phyloP scores from a whole-genome alignment of 2,113 vertebrate species.

The Pterophyllum scalare region DNA sequence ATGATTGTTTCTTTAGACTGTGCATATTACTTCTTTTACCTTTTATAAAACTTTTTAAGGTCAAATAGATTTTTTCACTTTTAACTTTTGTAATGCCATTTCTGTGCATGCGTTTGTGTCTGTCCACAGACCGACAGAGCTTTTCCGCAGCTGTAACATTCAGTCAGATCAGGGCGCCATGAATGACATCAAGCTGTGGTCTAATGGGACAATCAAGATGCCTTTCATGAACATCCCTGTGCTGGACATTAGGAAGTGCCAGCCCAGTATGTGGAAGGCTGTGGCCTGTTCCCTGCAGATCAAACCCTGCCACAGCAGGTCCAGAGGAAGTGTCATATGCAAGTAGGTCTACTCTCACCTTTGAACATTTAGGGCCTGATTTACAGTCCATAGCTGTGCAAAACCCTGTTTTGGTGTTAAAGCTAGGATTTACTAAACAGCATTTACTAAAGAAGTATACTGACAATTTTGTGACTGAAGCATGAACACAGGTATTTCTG shows the following conservation, averaged over 20 bases:
- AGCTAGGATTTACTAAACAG: too few species aligned
- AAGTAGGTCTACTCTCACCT: conserved; percentile 83
- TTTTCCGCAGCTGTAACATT: conserved; percentile 96
- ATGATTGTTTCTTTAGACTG: neutral
- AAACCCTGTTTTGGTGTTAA: too few species aligned
- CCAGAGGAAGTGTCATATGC: conserved; percentile 95
- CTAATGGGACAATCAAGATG: conserved; percentile 98
- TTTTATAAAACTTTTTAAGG: too few species aligned
- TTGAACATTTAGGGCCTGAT: too few species aligned
- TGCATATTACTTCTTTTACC: neutral
- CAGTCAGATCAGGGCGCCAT: conserved; percentile 98
- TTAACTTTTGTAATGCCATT: too few species aligned
- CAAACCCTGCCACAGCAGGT: conserved; percentile 97
- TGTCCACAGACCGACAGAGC: conserved; percentile 90
- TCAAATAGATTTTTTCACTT: neutral
- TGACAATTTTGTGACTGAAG: too few species aligned
- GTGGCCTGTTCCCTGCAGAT: conserved; percentile 96
- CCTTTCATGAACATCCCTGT: conserved; percentile 98
- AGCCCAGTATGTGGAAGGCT: conserved; percentile 97
- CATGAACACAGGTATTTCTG: too few species aligned
- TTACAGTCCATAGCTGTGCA: too few species aligned
- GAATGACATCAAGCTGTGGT: conserved; percentile 98
- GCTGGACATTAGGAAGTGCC: conserved; percentile 94
- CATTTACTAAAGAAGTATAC: too few species aligned
- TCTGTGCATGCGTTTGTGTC: neutral